Evolutionary conservation across 2,888 invertebrate genomes (phyloP), one percentile per base, ranked within the genome.

Genomic region (Tenthredo mesomela): DNA sequence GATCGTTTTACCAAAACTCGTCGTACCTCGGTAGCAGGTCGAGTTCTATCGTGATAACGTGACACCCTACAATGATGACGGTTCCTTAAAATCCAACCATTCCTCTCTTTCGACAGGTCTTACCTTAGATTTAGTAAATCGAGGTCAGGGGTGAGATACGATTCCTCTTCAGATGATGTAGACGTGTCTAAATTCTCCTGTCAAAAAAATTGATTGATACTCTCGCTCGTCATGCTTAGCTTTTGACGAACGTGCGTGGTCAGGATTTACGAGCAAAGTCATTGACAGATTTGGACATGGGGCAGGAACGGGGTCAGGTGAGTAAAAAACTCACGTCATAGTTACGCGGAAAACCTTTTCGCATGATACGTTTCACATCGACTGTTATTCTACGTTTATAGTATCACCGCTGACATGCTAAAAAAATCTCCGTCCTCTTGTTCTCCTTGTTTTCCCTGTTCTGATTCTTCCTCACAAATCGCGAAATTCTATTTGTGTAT

Each of bases 331-430:
- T 91, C 84, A 91, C 91, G 87, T 89, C 89, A 89, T 89, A 89
- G 88, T 25, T n/a, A 21, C 88, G 87, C 43, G 86, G 85, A 21
- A 86, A 86, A 82, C 86, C 87, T 89, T 87, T 90, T 91, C 85
- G 91, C 91, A 91, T 91, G 88, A 88, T 91, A 89, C 87, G 88
- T 82, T 61, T 87, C 86, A 86, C 89, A 84, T 88, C n/a, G 33
- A 78, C 78, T 61, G 33, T 87, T 86, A 86, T 67, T 85, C n/a
- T 61, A 86, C 37, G 80, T 47, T 82, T 58, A 85, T 43, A 82
- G 70, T 33, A 25, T 33, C 40, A 61, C 54, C 61, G 83, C 77
- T 84, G 75, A 78, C 86, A 87, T 86, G 86, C 88, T 88, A 71
- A 50, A 84, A 40, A 33, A 15, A 77, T 67, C 75, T 12, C 25